These are phyloP conservation scores for Sciaenops ocellatus DNA, from an alignment of 2,797 vertebrate genomes.

Conservation along the genomic window DNA sequence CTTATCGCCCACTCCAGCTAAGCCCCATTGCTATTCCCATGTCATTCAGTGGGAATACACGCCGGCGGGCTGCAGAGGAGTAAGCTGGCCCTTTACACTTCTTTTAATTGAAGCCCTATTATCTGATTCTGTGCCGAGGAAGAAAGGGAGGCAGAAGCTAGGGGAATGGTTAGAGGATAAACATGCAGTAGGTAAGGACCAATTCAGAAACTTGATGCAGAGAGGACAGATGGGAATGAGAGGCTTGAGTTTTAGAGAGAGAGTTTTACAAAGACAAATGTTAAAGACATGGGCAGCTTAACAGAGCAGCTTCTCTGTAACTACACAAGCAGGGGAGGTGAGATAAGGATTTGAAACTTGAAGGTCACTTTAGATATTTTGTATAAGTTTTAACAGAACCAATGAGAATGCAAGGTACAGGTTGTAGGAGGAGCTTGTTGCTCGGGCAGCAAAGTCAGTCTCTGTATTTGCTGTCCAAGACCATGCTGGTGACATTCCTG, in stretches of 20 bases:
- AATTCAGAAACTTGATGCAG: constrained; percentile 28
- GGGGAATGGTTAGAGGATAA: constrained; percentile 30
- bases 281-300: background rate
- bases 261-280: constrained; percentile 8
- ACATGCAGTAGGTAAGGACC: constrained; percentile 21
- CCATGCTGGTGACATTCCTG: too few species aligned
- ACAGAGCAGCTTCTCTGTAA: background rate
- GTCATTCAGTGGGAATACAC: constrained; percentile 43
- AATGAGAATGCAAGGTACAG: too few species aligned
- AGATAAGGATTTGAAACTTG: background rate
- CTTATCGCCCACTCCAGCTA: constrained; percentile 68
- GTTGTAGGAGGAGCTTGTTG: too few species aligned
- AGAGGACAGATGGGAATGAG: constrained; percentile 24
- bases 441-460: too few species aligned
- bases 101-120: constrained; percentile 71
- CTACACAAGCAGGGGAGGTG: background rate
- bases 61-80: constrained; percentile 34
- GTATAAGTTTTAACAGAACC: background rate
- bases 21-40: constrained; percentile 50
- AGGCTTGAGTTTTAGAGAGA: background rate
- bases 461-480: too few species aligned
- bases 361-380: background rate
- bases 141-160: background rate
- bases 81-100: constrained; percentile 30
- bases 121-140: constrained; percentile 62